Conservation (phyloP, 2,113 vertebrate genomes). For the Hemicordylus capensis region DNA sequence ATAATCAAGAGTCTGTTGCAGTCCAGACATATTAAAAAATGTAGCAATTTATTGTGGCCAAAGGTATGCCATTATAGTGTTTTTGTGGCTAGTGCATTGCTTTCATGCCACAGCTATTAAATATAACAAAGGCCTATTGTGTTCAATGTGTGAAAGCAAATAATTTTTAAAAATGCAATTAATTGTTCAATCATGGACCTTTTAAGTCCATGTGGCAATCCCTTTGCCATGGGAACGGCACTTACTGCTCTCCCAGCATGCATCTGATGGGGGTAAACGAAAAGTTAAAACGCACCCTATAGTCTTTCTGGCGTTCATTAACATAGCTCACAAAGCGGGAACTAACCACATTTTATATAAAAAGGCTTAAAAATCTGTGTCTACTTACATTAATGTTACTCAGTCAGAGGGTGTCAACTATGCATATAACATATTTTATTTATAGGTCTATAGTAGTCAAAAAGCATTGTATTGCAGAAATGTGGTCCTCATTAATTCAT, state of each 20-base stretch:
- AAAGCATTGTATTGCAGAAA: conserved; percentile 71
- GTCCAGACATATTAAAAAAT: conserved; percentile 73
- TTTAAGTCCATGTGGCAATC: conserved; percentile 62
- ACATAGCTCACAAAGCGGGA: conserved; percentile 70
- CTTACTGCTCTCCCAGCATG: conserved; percentile 67
- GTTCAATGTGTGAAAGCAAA: conserved; percentile 71
- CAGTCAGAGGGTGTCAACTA: conserved; percentile 66
- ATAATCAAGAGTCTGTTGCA: conserved; percentile 48
- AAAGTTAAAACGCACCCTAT: conserved; percentile 71
- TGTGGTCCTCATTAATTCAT: conserved; percentile 79
- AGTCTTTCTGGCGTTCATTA: conserved; percentile 74
- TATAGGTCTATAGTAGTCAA: conserved; percentile 71
- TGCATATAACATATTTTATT: conserved; percentile 67
- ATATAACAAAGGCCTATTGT: conserved; percentile 74
- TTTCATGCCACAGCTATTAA: conserved; percentile 62
- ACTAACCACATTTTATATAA: conserved; percentile 73
- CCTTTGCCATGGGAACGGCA: conserved; percentile 62
- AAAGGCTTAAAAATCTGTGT: conserved; percentile 74
- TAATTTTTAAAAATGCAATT: conserved; percentile 68
- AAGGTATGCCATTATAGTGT: conserved; percentile 38
- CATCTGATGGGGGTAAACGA: conserved; percentile 68
- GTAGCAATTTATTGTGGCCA: conserved; percentile 51
- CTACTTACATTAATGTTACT: conserved; percentile 72
- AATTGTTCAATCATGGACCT: conserved; percentile 67
- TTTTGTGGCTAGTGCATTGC: conserved; percentile 59